phyloP scores from a whole-genome alignment of 37 sponge, comb jelly and placozoan genomes.

The Crambe crambe region DNA sequence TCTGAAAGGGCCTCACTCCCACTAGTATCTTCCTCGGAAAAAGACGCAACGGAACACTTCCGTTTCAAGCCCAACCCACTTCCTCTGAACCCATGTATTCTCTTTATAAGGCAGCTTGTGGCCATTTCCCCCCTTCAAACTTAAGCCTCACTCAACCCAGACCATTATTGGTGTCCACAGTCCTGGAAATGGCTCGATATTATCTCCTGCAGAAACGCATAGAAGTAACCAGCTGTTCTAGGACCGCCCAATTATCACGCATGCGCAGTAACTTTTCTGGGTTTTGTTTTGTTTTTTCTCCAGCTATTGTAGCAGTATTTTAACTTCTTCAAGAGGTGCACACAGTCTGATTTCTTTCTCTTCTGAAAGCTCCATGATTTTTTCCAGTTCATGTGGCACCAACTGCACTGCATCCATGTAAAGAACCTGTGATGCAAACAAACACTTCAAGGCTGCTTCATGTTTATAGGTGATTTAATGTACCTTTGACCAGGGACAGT shows the following conservation, averaged over 20 bases:
- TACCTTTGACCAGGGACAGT: slow-evolving; percentile 90
- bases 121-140: slow-evolving; percentile 9
- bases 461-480: background rate
- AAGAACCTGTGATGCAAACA: slow-evolving; percentile 54
- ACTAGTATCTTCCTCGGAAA: background rate
- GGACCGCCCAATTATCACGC: too few relatives aligned
- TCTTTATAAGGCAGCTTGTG: background rate
- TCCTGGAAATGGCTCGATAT: too few relatives aligned
- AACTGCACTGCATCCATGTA: slow-evolving; percentile 62
- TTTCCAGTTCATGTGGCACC: slow-evolving; percentile 51
- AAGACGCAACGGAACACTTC: background rate
- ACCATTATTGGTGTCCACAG: too few relatives aligned
- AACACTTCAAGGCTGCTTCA: background rate
- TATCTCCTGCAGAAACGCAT: too few relatives aligned
- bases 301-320: slow-evolving; percentile 57
- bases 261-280: background rate
- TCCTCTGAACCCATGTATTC: background rate
- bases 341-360: slow-evolving; percentile 81
- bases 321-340: slow-evolving; percentile 82
- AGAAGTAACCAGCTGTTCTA: too few relatives aligned
- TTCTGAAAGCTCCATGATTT: slow-evolving; percentile 72
- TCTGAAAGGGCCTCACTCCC: background rate
- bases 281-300: too few relatives aligned
- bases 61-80: background rate
- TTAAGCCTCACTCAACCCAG: too few relatives aligned